Evolutionary conservation across 2,113 vertebrate species (phyloP).

Genomic region (Lipophrys pholis): DNA sequence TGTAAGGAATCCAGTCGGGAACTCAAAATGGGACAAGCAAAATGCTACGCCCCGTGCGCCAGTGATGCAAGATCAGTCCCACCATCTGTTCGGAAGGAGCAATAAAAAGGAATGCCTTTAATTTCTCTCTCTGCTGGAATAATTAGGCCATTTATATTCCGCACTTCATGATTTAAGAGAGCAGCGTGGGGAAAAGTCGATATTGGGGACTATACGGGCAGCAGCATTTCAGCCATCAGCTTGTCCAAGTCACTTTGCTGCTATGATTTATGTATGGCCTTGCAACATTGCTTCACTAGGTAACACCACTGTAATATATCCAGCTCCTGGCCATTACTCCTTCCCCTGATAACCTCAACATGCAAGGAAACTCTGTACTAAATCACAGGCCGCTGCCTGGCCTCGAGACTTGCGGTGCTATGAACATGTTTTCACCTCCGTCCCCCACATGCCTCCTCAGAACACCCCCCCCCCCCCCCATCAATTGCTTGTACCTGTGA

Average conservation of each 20-base stretch:
- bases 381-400: conserved; percentile 60
- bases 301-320: conserved; percentile 73
- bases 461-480: neutral
- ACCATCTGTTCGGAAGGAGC: conserved; percentile 63
- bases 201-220: conserved; percentile 75
- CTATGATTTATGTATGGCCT: conserved; percentile 80
- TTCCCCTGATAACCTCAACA: conserved; percentile 77
- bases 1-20: neutral
- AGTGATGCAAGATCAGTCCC: conserved; percentile 57
- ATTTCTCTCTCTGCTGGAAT: conserved; percentile 76
- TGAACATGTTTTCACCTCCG: conserved; percentile 26
- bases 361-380: conserved; percentile 74
- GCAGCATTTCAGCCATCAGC: conserved; percentile 76
- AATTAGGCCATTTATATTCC: conserved; percentile 84
- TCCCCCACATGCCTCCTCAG: neutral
- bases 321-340: conserved; percentile 75
- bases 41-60: conserved; percentile 16
- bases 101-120: conserved; percentile 72
- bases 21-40: conserved; percentile 17
- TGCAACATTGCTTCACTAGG: conserved; percentile 72
- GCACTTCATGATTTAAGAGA: conserved; percentile 78
- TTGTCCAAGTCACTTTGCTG: conserved; percentile 81
- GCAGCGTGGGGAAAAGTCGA: conserved; percentile 68
- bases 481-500: conserved; percentile 33
- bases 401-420: conserved; percentile 34